These are phyloP conservation scores for Larimichthys crocea DNA, from an alignment of 2,113 vertebrate genomes.

Conservation along the genomic window DNA sequence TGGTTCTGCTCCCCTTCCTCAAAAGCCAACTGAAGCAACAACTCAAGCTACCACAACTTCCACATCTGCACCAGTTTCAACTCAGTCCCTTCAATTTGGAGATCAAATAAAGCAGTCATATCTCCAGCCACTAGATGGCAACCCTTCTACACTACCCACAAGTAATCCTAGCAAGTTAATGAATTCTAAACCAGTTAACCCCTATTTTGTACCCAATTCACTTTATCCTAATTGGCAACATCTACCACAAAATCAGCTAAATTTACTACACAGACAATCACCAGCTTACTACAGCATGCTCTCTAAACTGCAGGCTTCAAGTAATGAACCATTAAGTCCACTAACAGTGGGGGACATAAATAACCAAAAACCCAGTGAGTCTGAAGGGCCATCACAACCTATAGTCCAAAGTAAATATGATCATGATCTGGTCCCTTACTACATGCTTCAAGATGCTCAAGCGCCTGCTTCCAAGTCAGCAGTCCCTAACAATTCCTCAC, in stretches of 20 bases:
- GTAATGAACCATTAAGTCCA: background rate
- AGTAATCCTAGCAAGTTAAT: background rate
- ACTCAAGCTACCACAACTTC: background rate
- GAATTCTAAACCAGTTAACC: background rate
- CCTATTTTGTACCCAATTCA: background rate
- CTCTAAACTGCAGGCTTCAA: background rate
- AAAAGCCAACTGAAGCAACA: background rate
- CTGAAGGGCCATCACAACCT: background rate
- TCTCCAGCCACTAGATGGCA: conserved; percentile 58
- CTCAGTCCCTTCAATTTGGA: background rate
- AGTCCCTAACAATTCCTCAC: background rate
- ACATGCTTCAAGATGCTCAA: conserved; percentile 47
- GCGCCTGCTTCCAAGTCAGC: background rate
- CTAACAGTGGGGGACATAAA: background rate
- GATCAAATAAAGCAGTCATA: conserved; percentile 18
- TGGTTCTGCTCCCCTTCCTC: background rate
- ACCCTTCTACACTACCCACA: background rate
- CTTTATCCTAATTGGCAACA: background rate
- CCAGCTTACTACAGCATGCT: background rate
- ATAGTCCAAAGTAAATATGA: background rate
- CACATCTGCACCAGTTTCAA: background rate
- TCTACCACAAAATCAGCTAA: background rate
- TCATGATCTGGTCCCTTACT: background rate
- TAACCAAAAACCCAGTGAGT: background rate
- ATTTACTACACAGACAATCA: background rate